These are phyloP conservation scores for Tenthredo notha DNA, from an alignment of 2,888 invertebrate genomes.

Conservation along the genomic window DNA sequence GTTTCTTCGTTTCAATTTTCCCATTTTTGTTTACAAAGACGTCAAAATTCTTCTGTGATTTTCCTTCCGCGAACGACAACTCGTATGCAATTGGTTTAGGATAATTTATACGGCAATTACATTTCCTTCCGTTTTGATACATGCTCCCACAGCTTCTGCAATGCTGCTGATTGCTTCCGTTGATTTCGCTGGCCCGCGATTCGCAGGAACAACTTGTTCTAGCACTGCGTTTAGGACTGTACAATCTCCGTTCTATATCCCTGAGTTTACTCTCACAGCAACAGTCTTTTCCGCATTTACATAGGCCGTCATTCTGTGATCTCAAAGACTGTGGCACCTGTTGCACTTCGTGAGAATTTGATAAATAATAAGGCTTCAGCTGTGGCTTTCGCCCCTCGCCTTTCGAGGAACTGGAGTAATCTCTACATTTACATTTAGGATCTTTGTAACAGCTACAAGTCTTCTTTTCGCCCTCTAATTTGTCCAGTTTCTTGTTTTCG, in stretches of 20 bases:
- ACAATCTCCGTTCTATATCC: slow-evolving; percentile 54
- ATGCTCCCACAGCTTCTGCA: slow-evolving; percentile 70
- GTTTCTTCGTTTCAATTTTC: slow-evolving; percentile 44
- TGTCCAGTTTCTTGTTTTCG: slow-evolving; percentile 6
- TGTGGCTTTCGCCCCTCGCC: slow-evolving; percentile 32
- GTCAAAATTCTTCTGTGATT: slow-evolving; percentile 56
- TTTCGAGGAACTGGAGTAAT: neutral
- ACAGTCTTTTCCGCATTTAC: slow-evolving; percentile 65
- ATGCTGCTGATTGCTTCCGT: slow-evolving; percentile 50
- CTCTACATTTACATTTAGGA: slow-evolving; percentile 2
- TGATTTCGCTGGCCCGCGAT: slow-evolving; percentile 1
- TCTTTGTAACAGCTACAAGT: slow-evolving; percentile 49
- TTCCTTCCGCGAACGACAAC: slow-evolving; percentile 73
- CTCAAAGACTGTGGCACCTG: slow-evolving; percentile 56
- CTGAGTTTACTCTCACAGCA: slow-evolving; percentile 61
- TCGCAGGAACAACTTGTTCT: slow-evolving; percentile 48
- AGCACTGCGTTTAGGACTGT: slow-evolving; percentile 32
- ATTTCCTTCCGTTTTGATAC: slow-evolving; percentile 68
- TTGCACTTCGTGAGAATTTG: slow-evolving; percentile 30
- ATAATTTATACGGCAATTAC: slow-evolving; percentile 68
- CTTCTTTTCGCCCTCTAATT: slow-evolving; percentile 11
- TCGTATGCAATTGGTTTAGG: slow-evolving; percentile 78
- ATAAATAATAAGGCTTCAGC: slow-evolving; percentile 51
- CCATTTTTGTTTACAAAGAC: slow-evolving; percentile 39
- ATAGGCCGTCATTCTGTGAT: slow-evolving; percentile 62